These are phyloP conservation scores for Xenopus borealis DNA, from an alignment of 2,113 vertebrate species.

Conservation along the genomic window DNA sequence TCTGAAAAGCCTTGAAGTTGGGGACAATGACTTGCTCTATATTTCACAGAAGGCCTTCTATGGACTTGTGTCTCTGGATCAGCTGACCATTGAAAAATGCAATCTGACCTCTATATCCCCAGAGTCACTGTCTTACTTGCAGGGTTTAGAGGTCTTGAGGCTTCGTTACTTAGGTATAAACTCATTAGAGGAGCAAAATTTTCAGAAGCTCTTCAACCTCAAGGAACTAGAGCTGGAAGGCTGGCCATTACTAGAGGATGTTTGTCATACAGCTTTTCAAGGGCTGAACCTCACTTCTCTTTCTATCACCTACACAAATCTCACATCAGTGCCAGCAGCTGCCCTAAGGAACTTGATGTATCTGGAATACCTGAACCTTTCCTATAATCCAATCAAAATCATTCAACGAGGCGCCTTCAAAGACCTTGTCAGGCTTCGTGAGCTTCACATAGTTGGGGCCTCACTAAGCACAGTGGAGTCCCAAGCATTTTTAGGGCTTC, in stretches of 20 bases:
- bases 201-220: constrained; percentile 78
- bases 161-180: constrained; percentile 88
- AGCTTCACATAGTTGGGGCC: constrained; percentile 88
- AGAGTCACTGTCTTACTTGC: constrained; percentile 88
- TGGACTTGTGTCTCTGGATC: constrained; percentile 79
- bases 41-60: constrained; percentile 92
- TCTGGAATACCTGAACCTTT: constrained; percentile 88
- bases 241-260: constrained; percentile 89
- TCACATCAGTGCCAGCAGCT: constrained; percentile 83
- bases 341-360: constrained; percentile 85
- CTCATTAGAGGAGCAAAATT: constrained; percentile 86
- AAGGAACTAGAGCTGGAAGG: constrained; percentile 86
- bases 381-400: constrained; percentile 88
- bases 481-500: constrained; percentile 82
- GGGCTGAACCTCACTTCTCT: constrained; percentile 92
- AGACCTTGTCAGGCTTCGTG: constrained; percentile 86
- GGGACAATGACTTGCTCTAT: constrained; percentile 94
- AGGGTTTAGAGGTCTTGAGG: constrained; percentile 78
- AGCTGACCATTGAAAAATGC: constrained; percentile 90
- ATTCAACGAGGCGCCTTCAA: constrained; percentile 86
- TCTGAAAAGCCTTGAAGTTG: constrained; percentile 84
- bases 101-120: constrained; percentile 90
- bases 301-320: constrained; percentile 93
- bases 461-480: constrained; percentile 79
- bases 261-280: constrained; percentile 83